Evolutionary conservation across 1,140 invertebrate genomes (phyloP), one percentile per base, ranked within the genome.

Genomic region (Saxidomus purpurata): DNA sequence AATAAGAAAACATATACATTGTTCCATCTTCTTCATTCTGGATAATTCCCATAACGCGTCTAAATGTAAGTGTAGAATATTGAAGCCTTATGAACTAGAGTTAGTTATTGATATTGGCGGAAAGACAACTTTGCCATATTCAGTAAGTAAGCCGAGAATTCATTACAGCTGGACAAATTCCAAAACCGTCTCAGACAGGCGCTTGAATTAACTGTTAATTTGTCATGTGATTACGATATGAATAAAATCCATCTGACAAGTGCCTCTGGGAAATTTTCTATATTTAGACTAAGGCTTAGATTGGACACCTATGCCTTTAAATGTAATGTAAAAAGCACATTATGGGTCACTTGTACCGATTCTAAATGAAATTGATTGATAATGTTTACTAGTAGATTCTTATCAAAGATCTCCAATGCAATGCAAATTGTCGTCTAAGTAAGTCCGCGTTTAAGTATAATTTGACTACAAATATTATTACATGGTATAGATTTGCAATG

Each of bases 191-290:
- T n/a, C 19, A 19, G 19, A 25, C 59, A 63, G 59, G 59, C 59
- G 59, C 59, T 63, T 9, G 59, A 28, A 25, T 63, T 63, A 28
- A 28, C 59, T 22, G n/a, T 28, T 11, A 63, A 63, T 63, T 63
- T 63, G 25, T 63, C 59, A 25, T 28, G 59, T 63, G n/a, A 63
- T 55, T 63, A 63, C 59, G 59, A 63, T 25, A 63, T 63, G 59
- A 63, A 63, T n/a, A 28, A 63, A 63, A 28, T 28, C 9, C n/a
- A 63, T 63, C 59, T 9, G 15, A 28, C 6, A 63, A 25, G n/a
- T 63, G 11, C 25, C 25, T 63, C 59, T 28, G 4, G 59, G 59
- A n/a, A 28, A n/a, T 22, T 22, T 55, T 43, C 15, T 43, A 43
- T n/a, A n/a, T n/a, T n/a, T n/a, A n/a, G n/a, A n/a, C n/a, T n/a